A percentile compares a stretch with the other conserved stretches of the same genome.
These are phyloP conservation scores for Romanogobio albipinnatus DNA, from an alignment of 2,113 vertebrate genomes.

Conservation along the genomic window DNA sequence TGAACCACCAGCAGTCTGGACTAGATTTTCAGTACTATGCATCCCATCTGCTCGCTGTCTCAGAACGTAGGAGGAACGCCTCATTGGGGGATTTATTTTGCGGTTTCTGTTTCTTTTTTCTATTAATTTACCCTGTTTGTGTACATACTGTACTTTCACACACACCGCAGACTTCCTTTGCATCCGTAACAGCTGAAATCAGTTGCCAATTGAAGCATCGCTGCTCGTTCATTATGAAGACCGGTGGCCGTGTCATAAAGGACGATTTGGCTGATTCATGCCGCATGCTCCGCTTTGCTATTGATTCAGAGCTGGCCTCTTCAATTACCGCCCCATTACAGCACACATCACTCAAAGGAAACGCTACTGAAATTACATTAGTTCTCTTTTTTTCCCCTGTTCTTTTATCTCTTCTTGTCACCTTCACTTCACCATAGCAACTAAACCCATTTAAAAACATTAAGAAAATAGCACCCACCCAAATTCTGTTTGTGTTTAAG, in stretches of 20 bases:
- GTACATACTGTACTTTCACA: not conserved
- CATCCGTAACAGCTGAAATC: slow-evolving; percentile 29
- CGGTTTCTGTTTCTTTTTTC: not conserved
- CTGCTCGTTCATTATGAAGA: slow-evolving; percentile 37
- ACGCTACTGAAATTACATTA: slow-evolving; percentile 39
- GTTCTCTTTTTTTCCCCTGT: not conserved
- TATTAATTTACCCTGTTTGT: not conserved
- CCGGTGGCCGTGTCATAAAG: slow-evolving; percentile 18
- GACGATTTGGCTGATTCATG: slow-evolving; percentile 45
- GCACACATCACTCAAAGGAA: slow-evolving; percentile 44
- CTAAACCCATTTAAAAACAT: slow-evolving; percentile 31
- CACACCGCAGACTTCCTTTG: not conserved
- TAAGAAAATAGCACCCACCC: slow-evolving; percentile 21
- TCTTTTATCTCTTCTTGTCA: slow-evolving; percentile 24
- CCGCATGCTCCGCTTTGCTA: slow-evolving; percentile 21
- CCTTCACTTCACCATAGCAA: slow-evolving; percentile 40
- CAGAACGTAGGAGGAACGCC: not conserved
- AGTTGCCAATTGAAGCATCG: slow-evolving; percentile 10
- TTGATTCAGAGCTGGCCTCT: slow-evolving; percentile 48
- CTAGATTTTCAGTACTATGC: not conserved
- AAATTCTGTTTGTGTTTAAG: slow-evolving; percentile 42
- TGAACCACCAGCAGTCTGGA: not conserved
- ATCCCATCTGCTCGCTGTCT: slow-evolving; percentile 1
- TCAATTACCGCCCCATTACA: slow-evolving; percentile 37
- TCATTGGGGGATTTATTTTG: not conserved